A percentile compares a stretch with the other conserved stretches of the same genome.
Evolutionary conservation across 2,113 vertebrate species (phyloP).

Genomic region (Phalacrocorax pelagicus): DNA sequence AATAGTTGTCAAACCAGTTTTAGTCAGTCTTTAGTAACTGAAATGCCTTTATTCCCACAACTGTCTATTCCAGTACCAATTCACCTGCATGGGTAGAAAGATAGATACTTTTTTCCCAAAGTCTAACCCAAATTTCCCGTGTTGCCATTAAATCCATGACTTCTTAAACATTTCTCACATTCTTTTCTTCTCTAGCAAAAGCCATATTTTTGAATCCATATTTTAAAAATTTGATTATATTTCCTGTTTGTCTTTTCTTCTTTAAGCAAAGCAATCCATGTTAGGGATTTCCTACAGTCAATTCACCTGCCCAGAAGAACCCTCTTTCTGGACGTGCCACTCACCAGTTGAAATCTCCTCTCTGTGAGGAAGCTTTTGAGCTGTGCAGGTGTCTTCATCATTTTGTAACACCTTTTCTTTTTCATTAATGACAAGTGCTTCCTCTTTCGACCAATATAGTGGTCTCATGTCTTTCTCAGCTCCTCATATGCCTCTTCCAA

Average conservation of each 20-base stretch:
- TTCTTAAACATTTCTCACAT: not conserved
- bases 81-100: not conserved
- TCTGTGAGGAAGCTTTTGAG: not conserved
- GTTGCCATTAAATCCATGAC: not conserved
- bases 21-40: not conserved
- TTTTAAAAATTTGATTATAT: not conserved
- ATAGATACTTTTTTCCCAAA: not conserved
- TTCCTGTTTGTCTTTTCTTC: not conserved
- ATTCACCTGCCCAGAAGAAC: not conserved
- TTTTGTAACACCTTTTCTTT: not conserved
- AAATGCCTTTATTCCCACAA: not conserved
- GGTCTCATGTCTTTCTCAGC: rapidly evolving
- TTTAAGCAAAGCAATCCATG: not conserved
- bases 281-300: not conserved
- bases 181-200: not conserved
- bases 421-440: not conserved
- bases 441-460: not conserved
- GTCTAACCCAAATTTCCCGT: not conserved
- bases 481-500: not conserved
- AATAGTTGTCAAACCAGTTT: not conserved
- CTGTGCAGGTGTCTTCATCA: not conserved
- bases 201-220: not conserved
- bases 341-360: not conserved
- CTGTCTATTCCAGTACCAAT: not conserved
- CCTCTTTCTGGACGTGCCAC: not conserved